These are phyloP conservation scores for Drosophila fuyamai DNA, from an alignment of 1,140 invertebrate species.

Conservation along the genomic window DNA sequence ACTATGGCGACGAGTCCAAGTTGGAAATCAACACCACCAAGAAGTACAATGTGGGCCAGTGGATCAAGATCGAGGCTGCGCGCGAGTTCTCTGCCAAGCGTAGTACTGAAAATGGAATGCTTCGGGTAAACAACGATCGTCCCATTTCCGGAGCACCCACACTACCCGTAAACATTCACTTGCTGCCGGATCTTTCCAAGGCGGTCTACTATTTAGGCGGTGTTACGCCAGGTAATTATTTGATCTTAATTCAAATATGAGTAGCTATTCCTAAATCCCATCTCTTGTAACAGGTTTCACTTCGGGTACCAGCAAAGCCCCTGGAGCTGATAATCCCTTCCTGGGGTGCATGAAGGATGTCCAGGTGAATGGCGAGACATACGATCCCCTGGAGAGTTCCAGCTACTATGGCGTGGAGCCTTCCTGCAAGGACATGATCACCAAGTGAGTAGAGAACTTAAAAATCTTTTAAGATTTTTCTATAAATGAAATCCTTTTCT, in stretches of 20 bases:
- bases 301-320: slow-evolving; percentile 76
- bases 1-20: slow-evolving; percentile 88
- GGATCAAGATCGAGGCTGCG: slow-evolving; percentile 90
- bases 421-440: slow-evolving; percentile 87
- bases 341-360: slow-evolving; percentile 93
- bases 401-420: slow-evolving; percentile 91
- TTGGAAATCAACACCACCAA: slow-evolving; percentile 89
- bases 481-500: not conserved
- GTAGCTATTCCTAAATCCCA: not conserved
- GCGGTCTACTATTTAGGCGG: slow-evolving; percentile 92
- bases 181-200: slow-evolving; percentile 88
- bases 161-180: slow-evolving; percentile 86
- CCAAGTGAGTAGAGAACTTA: slow-evolving; percentile 86
- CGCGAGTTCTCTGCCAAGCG: slow-evolving; percentile 85
- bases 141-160: slow-evolving; percentile 87
- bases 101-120: slow-evolving; percentile 87
- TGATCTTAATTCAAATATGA: not conserved
- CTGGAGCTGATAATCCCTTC: slow-evolving; percentile 87
- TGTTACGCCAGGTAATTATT: slow-evolving; percentile 88
- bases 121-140: slow-evolving; percentile 90
- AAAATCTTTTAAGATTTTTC: not conserved
- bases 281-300: slow-evolving; percentile 59
- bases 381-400: slow-evolving; percentile 87
- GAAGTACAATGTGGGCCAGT: slow-evolving; percentile 93
- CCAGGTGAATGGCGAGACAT: slow-evolving; percentile 88